Evolutionary conservation across 2,797 vertebrate genomes (phyloP).

Genomic region (Champsocephalus esox): DNA sequence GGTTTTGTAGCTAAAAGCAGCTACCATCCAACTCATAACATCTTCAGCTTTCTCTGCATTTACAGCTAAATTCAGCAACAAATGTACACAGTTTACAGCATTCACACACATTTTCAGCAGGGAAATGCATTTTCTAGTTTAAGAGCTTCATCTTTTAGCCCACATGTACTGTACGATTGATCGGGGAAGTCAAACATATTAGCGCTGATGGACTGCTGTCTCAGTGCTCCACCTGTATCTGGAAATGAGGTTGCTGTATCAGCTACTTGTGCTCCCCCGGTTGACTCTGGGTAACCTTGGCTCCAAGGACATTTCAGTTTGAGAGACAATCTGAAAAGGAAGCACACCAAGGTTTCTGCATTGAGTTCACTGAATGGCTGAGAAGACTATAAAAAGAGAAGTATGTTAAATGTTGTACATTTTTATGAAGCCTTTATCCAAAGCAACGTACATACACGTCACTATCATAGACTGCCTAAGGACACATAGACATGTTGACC

Average conservation of each 20-base stretch:
- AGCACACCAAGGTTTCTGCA: background rate
- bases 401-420: background rate
- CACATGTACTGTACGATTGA: constrained; percentile 66
- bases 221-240: constrained; percentile 47
- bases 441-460: no score
- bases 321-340: background rate
- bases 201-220: constrained; percentile 62
- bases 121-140: constrained; percentile 1
- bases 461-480: no score
- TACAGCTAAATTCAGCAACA: no score
- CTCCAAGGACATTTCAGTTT: constrained; percentile 28
- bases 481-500: no score
- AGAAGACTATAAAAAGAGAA: background rate
- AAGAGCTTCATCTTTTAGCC: constrained; percentile 57
- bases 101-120: no score
- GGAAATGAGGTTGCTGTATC: constrained; percentile 41
- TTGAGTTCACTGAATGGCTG: background rate
- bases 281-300: constrained; percentile 31
- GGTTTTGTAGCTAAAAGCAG: no score
- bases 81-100: no score
- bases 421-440: no score
- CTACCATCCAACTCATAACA: no score
- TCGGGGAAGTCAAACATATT: constrained; percentile 62
- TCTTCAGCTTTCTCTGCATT: no score
- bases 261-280: constrained; percentile 27